Evolutionary conservation across 2,888 invertebrate genomes (phyloP).

Genomic region (Theretra japonica): DNA sequence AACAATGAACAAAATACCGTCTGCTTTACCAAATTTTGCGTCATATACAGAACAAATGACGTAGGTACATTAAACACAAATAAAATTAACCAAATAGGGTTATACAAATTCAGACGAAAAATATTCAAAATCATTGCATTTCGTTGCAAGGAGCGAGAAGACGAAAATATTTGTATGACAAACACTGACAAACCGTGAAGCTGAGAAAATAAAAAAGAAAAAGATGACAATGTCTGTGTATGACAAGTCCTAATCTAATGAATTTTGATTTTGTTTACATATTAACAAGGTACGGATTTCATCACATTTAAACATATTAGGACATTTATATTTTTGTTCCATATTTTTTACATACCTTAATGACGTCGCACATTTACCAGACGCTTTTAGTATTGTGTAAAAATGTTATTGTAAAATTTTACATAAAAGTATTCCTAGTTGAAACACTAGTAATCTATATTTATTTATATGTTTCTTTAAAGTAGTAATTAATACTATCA

Average conservation of each 20-base stretch:
- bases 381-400: no score
- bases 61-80: not conserved
- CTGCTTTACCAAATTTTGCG: not conserved
- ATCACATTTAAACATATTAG: no score
- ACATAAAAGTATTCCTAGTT: no score
- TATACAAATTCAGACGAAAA: not conserved
- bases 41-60: not conserved
- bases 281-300: no score
- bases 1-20: not conserved
- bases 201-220: not conserved
- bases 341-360: no score
- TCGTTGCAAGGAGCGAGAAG: not conserved
- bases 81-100: not conserved
- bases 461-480: no score
- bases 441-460: no score
- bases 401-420: no score
- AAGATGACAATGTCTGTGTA: no score
- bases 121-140: not conserved
- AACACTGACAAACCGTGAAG: constrained; percentile 1
- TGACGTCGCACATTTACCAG: no score
- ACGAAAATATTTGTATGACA: constrained; percentile 14
- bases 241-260: not conserved
- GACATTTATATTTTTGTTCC: no score
- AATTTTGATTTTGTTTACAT: not conserved
- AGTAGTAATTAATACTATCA: no score